phyloP scores from a whole-genome alignment of 2,797 vertebrate species.

The Hephaestus fuliginosus region DNA sequence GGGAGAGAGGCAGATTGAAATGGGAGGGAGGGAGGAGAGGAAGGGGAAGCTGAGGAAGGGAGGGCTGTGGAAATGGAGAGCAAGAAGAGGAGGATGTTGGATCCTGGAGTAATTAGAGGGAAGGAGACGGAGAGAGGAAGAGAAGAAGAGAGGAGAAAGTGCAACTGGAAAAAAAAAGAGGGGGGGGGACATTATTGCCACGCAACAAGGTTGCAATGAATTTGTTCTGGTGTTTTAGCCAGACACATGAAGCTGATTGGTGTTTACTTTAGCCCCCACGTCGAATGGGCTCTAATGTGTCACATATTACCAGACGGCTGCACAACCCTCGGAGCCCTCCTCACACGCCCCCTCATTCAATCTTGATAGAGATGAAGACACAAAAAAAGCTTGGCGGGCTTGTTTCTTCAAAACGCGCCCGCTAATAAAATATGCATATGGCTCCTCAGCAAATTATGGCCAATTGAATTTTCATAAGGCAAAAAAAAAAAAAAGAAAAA shows the following conservation, averaged over 20 bases:
- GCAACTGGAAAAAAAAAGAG: constrained; percentile 40
- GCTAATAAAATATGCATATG: constrained; percentile 84
- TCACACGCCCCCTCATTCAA: constrained; percentile 60
- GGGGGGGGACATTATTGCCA: constrained; percentile 16
- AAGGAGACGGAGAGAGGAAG: constrained; percentile 54
- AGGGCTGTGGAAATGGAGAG: constrained; percentile 69
- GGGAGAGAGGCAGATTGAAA: constrained; percentile 69
- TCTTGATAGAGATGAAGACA: constrained; percentile 71
- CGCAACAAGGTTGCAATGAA: constrained; percentile 46
- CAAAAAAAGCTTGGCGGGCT: constrained; percentile 66
- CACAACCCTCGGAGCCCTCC: constrained; percentile 50
- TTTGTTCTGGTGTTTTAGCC: constrained; percentile 52
- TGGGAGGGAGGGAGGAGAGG: constrained; percentile 50
- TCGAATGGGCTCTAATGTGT: constrained; percentile 68
- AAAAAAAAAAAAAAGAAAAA: constrained; percentile 34
- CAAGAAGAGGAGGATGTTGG: constrained; percentile 71
- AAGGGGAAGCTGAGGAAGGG: constrained; percentile 48
- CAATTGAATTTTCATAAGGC: constrained; percentile 85
- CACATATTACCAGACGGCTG: constrained; percentile 67
- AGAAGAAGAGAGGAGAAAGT: constrained; percentile 59
- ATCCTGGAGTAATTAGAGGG: constrained; percentile 75
- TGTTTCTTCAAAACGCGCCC: constrained; percentile 75
- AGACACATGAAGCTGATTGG: constrained; percentile 65
- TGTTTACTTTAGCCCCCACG: constrained; percentile 66
- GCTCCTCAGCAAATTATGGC: constrained; percentile 83